phyloP scores from a whole-genome alignment of 1,140 invertebrate genomes.

The Schlechtendalia chinensis region DNA sequence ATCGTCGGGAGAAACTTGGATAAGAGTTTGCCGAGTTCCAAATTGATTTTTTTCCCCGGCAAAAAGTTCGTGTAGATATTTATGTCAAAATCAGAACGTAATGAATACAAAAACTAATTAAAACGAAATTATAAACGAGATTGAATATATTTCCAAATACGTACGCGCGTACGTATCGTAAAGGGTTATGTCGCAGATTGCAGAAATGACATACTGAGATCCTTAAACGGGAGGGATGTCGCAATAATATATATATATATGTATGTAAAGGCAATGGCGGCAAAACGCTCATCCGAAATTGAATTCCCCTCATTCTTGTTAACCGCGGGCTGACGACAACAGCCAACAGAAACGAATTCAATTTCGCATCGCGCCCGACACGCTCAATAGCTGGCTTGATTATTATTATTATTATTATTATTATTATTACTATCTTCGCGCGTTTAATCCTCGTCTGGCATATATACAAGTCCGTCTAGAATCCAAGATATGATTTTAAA shows the following conservation, averaged over 20 bases:
- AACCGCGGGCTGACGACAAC: background rate
- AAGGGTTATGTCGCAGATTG: background rate
- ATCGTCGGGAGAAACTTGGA: too few relatives aligned
- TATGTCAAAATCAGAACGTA: too few relatives aligned
- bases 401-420: conserved; percentile 6
- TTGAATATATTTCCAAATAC: too few relatives aligned
- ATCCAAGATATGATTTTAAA: too few relatives aligned
- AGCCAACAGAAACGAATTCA: conserved; percentile 28
- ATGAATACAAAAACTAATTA: too few relatives aligned
- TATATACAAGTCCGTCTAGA: too few relatives aligned
- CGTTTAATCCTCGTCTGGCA: background rate
- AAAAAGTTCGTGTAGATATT: too few relatives aligned
- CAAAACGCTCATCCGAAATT: conserved; percentile 29
- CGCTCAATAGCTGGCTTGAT: conserved; percentile 34
- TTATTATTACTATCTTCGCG: too few relatives aligned
- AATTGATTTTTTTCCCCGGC: too few relatives aligned
- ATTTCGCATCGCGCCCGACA: background rate
- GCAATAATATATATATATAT: background rate
- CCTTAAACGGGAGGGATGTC: background rate
- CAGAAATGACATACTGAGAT: background rate
- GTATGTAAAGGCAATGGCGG: background rate
- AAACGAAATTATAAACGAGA: too few relatives aligned
- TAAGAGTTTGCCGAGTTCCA: too few relatives aligned
- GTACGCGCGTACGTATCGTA: background rate
- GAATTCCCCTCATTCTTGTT: background rate